Base-by-base conservation (phyloP, 37 sponge, comb jelly and placozoan species). In the Halisarca cf. caerulea region DNA sequence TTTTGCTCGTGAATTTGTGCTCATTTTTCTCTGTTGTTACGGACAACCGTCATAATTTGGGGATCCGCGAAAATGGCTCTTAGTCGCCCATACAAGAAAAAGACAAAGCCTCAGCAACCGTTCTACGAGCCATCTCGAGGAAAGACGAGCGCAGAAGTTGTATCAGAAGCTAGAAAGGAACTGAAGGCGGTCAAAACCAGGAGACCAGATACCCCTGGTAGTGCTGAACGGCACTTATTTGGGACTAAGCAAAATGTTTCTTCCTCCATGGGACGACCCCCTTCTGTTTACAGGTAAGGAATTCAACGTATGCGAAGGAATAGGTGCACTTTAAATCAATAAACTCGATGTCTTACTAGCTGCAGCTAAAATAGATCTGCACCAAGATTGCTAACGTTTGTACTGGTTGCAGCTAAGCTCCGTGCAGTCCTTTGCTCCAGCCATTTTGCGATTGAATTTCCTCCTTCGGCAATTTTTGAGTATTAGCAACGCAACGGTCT, bases 181-280 rank as follows among this genome's bases (percentile, higher is more conserved):
- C 78, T 94, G 8, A 71, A 88, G 40, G 42, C 78, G 25, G 53
- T 90, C 2, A 80, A 88, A 17, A 85, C 89, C 17, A 72, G 73
- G 17, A 71, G 94, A 25, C 94, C 94, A 3, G 80, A 32, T 80
- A 93, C 94, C 20, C 94, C 94, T 20, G 90, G 83, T 34, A 54
- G 61, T 40, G 18, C 57, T 27, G 66, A 34, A 15, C 79, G 91
- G 14, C 77, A 34, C 35, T 66, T 92, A 5, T 89, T 89, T 75
- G 92, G 92, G 14, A 18, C 42, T 7, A 33, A 74, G 73, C 44
- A 30, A 37, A 9, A 6, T 27, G 28, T 24, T 30, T 57, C 33
- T 55, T 38, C 32, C 20, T 34, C 33, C 20, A 23, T 20, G 1
- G 77, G 93, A 33, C 83, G 93, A 21, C 94, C 94, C 21, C 91